These are phyloP conservation scores for Zaprionus nigranus DNA, from an alignment of 1,140 invertebrate species.

Conservation along the genomic window DNA sequence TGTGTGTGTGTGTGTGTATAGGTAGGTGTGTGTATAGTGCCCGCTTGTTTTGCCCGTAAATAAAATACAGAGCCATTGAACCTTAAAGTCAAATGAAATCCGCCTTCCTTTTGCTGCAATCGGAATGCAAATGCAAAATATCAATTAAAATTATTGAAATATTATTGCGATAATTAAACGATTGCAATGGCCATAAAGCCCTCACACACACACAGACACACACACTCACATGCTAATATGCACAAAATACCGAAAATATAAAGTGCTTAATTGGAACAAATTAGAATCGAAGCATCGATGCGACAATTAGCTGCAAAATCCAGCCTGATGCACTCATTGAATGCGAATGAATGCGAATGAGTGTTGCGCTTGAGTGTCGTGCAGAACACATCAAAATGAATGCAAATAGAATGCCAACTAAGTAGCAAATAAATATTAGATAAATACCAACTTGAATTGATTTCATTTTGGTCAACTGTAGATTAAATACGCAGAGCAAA, in stretches of 20 bases:
- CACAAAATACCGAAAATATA: background rate
- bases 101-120: background rate
- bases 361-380: background rate
- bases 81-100: constrained; percentile 17
- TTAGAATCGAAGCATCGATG: background rate
- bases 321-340: background rate
- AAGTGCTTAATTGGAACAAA: background rate
- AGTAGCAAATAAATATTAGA: constrained; percentile 4
- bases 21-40: background rate
- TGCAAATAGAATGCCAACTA: constrained; percentile 1
- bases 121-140: background rate
- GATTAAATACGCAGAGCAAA: background rate
- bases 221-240: background rate
- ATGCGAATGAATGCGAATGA: background rate
- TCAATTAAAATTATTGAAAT: constrained; percentile 15
- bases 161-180: constrained; percentile 16
- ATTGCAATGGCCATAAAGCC: constrained; percentile 2
- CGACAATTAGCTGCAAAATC: background rate
- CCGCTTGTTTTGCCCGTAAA: background rate
- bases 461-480: background rate
- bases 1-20: constrained; percentile 14
- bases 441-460: constrained; percentile 3
- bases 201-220: background rate
- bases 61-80: constrained; percentile 8
- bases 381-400: background rate